Evolutionary conservation across 2,797 vertebrate genomes (phyloP), one percentile per base, ranked within the genome.

Genomic region (Hydrocynus forskahlii): DNA sequence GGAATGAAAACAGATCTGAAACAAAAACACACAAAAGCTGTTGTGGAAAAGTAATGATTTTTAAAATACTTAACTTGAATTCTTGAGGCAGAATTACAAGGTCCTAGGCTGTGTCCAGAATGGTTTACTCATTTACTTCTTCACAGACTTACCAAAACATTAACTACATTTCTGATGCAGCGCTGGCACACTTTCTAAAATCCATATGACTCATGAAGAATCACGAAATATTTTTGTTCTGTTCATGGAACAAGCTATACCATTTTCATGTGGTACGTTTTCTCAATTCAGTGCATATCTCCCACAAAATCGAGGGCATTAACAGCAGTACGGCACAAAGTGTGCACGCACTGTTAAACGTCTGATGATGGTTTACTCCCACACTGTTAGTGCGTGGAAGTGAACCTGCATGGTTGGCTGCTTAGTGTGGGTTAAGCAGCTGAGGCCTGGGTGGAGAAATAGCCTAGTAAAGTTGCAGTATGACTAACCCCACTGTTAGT

Each of bases 401-500:
- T 59, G 21, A 69, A 17, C 7, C 4, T 21, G 23, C 55, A 60
- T 13, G 68, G 1, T 52, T 38, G 21, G 19, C 23, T 23, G 25
- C 13, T 70, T 16, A 79, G 16, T 14, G 17, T 75, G 10, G 48
- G 14, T 23, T 21, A 4, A 80, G 52, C 50, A 83, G 23, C 83
- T 83, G 25, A 59, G 29, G 54, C 74, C 74, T 67, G 52, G 69
- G 62, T 52, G 67, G 29, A 29, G 43, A 35, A n/a, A 2, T 35
- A 50, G 40, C 25, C 40, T 82, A 12, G 25, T 43, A 76, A 66
- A 66, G 55, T 63, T 5, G 78, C 35, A 35, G 35, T 35, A 35
- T 35, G 35, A 35, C 35, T 35, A 35, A 35, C 35, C 35, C 66
- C 54, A 62, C 57, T 70, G 29, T 81, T 76, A 81, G 67, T 68